Conservation (phyloP, 2,797 vertebrate species). For the Sebastes minor region DNA sequence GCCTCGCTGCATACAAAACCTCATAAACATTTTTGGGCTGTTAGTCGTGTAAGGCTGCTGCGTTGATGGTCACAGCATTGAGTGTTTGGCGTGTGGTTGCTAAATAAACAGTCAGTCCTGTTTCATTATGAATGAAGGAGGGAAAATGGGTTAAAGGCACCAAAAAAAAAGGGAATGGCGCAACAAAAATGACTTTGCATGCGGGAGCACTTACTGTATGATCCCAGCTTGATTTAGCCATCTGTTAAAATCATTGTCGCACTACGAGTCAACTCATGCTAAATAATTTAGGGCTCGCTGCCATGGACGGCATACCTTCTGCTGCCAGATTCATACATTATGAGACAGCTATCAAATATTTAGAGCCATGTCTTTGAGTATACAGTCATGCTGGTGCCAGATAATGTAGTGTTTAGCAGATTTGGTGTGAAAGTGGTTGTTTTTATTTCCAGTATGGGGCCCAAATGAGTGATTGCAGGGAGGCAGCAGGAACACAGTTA, state of each 20-base stretch:
- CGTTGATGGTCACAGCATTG: conserved; percentile 14
- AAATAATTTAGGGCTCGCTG: conserved; percentile 56
- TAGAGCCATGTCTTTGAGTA: conserved; percentile 1
- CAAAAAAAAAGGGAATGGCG: neutral
- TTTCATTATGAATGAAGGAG: conserved; percentile 25
- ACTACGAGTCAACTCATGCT: conserved; percentile 28
- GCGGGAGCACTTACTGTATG: conserved; percentile 14
- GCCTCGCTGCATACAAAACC: conserved; percentile 27
- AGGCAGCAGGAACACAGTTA: conserved; percentile 13
- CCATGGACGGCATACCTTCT: conserved; percentile 26
- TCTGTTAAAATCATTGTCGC: conserved; percentile 42
- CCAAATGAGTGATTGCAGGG: conserved; percentile 20
- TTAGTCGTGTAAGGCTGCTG: conserved; percentile 14
- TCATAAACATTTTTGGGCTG: conserved; percentile 15
- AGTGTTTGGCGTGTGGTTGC: neutral
- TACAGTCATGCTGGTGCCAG: neutral
- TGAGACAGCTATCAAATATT: conserved; percentile 38
- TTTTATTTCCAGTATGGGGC: neutral
- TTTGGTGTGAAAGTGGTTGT: neutral
- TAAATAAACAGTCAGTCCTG: conserved; percentile 15
- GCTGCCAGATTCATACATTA: conserved; percentile 37
- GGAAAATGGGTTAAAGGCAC: neutral
- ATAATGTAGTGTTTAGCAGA: neutral
- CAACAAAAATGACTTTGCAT: conserved; percentile 24
- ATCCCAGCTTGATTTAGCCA: conserved; percentile 37